phyloP scores from a whole-genome alignment of 2,113 vertebrate genomes.

The Sprattus sprattus region DNA sequence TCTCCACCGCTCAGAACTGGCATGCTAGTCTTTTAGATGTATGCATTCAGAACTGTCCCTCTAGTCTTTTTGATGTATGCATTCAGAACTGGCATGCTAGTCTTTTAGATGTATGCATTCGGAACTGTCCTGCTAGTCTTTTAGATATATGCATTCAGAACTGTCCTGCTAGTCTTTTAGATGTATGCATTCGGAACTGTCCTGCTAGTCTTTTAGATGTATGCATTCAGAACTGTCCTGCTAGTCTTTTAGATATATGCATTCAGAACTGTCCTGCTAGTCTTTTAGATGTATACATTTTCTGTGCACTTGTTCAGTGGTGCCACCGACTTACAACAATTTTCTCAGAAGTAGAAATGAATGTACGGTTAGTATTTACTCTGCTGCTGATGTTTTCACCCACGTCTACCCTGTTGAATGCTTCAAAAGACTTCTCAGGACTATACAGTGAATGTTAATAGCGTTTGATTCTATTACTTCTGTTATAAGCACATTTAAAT shows the following conservation, averaged over 20 bases:
- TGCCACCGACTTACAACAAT: background rate
- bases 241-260: background rate
- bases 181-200: background rate
- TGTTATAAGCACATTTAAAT: too few species aligned
- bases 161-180: background rate
- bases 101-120: background rate
- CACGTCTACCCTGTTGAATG: background rate
- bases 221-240: too few species aligned
- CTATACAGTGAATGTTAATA: background rate
- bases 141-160: background rate
- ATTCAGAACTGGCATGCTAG: too few species aligned
- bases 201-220: too few species aligned
- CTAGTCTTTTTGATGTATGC: too few species aligned
- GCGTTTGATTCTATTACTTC: too few species aligned
- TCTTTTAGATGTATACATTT: background rate
- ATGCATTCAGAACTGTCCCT: background rate
- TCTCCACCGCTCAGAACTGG: constrained; percentile 21
- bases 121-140: background rate
- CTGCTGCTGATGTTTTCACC: background rate
- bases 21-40: background rate
- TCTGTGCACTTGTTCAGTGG: background rate
- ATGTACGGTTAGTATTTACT: background rate
- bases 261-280: background rate
- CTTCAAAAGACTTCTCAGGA: background rate
- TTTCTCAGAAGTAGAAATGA: background rate